Percentiles rank a stretch among this genome's conserved stretches.
Evolutionary conservation across 2,888 invertebrate species (phyloP).

Genomic region (Hedya salicella): DNA sequence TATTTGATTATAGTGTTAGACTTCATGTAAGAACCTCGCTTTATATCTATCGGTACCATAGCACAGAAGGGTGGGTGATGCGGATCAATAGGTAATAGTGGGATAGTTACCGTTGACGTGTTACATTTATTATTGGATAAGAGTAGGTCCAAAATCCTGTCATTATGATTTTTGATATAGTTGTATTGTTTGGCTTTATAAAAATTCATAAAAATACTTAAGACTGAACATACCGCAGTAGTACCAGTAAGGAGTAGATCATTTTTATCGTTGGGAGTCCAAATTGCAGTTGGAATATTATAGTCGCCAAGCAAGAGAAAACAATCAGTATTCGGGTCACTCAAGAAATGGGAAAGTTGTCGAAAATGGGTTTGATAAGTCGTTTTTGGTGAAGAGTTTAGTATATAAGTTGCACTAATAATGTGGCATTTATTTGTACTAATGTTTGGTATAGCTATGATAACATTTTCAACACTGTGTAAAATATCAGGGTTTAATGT

Average conservation of each 20-base stretch:
- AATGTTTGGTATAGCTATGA: not conserved
- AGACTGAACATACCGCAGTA: not conserved
- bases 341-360: not conserved
- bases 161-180: slow-evolving; percentile 2
- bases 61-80: too few relatives aligned
- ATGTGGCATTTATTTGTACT: not conserved
- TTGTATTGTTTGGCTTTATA: not conserved
- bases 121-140: too few relatives aligned
- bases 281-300: not conserved
- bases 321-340: not conserved
- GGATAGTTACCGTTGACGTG: too few relatives aligned
- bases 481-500: not conserved
- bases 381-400: not conserved
- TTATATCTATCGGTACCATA: too few relatives aligned
- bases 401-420: not conserved
- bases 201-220: not conserved
- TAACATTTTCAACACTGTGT: not conserved
- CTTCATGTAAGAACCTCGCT: too few relatives aligned
- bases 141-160: too few relatives aligned
- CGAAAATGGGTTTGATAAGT: not conserved
- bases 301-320: not conserved
- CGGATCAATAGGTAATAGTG: too few relatives aligned
- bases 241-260: not conserved
- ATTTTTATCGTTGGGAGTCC: not conserved
- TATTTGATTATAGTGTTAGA: too few relatives aligned